A percentile compares a stretch with the other conserved stretches of the same genome.
Evolutionary conservation across 2,888 invertebrate species (phyloP).

Genomic region (Pharmacophagus antenor): DNA sequence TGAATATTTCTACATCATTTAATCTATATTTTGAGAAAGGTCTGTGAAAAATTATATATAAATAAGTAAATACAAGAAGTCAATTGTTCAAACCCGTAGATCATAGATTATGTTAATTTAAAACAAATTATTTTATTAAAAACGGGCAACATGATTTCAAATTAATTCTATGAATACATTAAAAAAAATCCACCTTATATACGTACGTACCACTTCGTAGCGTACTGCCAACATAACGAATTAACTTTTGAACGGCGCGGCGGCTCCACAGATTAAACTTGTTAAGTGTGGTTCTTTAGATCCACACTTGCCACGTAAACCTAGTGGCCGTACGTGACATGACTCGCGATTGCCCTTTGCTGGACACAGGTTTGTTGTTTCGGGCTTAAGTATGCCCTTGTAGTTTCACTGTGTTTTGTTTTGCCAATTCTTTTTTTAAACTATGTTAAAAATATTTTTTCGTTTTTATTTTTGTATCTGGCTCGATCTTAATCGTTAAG

Average conservation of each 20-base stretch:
- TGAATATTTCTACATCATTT: too few species aligned
- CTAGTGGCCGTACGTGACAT: slow-evolving; percentile 27
- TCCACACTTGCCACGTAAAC: slow-evolving; percentile 27
- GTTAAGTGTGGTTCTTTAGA: slow-evolving; percentile 28
- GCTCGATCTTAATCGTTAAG: too few species aligned
- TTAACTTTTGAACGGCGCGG: slow-evolving; percentile 20
- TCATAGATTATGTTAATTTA: background rate
- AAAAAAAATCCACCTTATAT: background rate
- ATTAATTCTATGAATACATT: background rate
- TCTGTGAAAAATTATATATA: background rate
- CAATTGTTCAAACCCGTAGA: too few species aligned
- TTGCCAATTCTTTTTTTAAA: background rate
- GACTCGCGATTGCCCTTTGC: slow-evolving; percentile 20
- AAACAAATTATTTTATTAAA: background rate
- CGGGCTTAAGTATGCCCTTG: background rate
- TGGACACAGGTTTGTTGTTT: slow-evolving; percentile 15
- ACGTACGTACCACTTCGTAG: slow-evolving; percentile 10
- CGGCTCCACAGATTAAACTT: slow-evolving; percentile 24
- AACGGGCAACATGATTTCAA: background rate
- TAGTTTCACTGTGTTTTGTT: too few species aligned
- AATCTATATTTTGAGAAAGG: too few species aligned
- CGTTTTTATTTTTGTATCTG: too few species aligned
- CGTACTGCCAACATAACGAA: slow-evolving; percentile 19
- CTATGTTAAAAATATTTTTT: background rate
- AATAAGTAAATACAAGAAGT: background rate